These are phyloP conservation scores for Lophotis ruficrista DNA, from an alignment of 2,113 vertebrate species.

Conservation along the genomic window DNA sequence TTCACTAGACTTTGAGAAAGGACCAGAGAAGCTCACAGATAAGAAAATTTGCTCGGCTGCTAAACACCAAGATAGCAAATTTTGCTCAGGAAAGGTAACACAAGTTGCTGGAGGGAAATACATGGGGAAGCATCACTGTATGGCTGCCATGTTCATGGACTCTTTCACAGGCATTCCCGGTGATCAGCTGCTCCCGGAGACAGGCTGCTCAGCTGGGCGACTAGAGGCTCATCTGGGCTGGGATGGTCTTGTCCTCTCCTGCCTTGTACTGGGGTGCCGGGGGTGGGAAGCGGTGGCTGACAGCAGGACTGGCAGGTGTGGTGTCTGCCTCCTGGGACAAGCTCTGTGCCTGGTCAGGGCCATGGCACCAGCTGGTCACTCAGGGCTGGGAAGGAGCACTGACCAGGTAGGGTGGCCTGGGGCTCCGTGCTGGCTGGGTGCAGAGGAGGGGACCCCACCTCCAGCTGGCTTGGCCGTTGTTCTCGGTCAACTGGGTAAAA, in stretches of 20 bases:
- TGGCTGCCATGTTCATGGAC: background rate
- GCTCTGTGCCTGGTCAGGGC: background rate
- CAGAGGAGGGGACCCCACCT: background rate
- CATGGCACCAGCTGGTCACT: background rate
- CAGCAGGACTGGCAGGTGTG: background rate
- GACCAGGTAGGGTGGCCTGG: background rate
- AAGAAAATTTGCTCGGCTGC: background rate
- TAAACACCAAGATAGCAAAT: background rate
- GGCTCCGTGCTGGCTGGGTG: background rate
- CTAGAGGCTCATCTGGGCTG: background rate
- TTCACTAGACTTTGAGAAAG: background rate
- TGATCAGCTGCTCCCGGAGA: background rate
- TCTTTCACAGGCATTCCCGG: background rate
- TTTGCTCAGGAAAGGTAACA: background rate
- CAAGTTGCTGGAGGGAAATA: background rate
- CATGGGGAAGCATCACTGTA: background rate
- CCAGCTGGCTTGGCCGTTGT: background rate
- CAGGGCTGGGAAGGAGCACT: background rate
- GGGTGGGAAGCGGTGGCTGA: background rate
- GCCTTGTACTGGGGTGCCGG: fast-evolving
- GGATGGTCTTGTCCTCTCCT: background rate
- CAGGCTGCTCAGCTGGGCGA: background rate
- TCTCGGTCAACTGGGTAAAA: background rate
- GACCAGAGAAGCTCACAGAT: background rate
- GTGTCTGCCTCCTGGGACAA: background rate